phyloP scores from a whole-genome alignment of 2,888 invertebrate genomes.

The Pollenia amentaria region DNA sequence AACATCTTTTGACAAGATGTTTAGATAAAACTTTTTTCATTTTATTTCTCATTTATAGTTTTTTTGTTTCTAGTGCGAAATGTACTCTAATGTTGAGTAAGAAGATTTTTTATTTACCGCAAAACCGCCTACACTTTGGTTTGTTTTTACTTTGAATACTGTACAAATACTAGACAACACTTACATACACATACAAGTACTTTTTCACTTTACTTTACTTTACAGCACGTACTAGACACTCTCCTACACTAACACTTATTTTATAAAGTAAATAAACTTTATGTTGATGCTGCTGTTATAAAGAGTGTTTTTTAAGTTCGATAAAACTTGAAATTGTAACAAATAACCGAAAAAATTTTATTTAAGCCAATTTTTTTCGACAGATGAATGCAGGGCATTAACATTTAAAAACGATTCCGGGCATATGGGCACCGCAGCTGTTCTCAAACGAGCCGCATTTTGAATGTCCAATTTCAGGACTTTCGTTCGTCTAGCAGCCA shows the following conservation, averaged over 20 bases:
- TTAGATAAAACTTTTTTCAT: constrained; percentile 62
- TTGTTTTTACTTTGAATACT: constrained; percentile 37
- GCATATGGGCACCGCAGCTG: no score
- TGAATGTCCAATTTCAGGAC: no score
- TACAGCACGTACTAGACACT: no score
- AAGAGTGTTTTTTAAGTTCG: no score
- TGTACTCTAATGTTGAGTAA: constrained; percentile 27
- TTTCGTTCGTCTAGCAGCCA: no score
- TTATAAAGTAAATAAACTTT: constrained; percentile 58
- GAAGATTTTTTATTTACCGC: constrained; percentile 20
- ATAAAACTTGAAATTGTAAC: no score
- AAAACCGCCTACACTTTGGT: constrained; percentile 61
- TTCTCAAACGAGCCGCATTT: no score
- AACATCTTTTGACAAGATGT: constrained; percentile 67
- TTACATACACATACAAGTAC: constrained; percentile 3
- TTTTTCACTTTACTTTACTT: no score
- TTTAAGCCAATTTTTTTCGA: no score
- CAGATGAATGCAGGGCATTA: no score
- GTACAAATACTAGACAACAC: constrained; percentile 1
- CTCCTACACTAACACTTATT: constrained; percentile 42
- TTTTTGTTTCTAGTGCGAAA: constrained; percentile 24
- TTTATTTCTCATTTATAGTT: constrained; percentile 10
- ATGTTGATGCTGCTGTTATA: constrained; percentile 7
- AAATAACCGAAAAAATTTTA: no score
- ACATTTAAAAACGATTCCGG: no score